These are phyloP conservation scores for Otus scops DNA, from an alignment of 2,797 vertebrate genomes.

Conservation along the genomic window DNA sequence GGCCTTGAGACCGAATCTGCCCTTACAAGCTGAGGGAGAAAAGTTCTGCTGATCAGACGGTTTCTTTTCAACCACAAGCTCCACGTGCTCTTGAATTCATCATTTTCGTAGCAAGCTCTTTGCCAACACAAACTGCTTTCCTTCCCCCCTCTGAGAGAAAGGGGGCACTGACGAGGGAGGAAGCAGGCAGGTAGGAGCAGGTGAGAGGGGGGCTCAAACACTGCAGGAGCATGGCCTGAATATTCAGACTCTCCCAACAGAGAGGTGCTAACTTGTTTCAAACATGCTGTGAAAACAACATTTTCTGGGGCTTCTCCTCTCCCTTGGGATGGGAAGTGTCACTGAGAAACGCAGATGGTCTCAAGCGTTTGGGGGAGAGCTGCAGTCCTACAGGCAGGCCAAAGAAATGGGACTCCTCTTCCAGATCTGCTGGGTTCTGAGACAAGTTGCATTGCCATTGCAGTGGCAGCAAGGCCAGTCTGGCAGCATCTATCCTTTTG, in stretches of 20 bases:
- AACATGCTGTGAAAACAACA: neutral
- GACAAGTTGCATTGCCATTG: neutral
- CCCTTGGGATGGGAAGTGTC: neutral
- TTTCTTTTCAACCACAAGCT: slow-evolving; percentile 17
- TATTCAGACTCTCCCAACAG: neutral
- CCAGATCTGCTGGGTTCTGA: neutral
- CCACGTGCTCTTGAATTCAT: slow-evolving; percentile 9
- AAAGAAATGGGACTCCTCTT: neutral
- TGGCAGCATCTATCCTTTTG: slow-evolving; percentile 1
- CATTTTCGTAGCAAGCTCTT: neutral
- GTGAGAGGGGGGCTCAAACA: neutral
- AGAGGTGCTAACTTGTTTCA: neutral
- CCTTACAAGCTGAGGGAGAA: slow-evolving; percentile 32
- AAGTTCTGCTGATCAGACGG: slow-evolving; percentile 7
- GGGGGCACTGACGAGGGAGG: neutral
- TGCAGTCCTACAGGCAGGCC: neutral
- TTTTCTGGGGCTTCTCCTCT: neutral
- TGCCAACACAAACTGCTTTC: neutral
- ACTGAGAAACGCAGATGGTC: neutral
- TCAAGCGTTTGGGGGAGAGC: neutral
- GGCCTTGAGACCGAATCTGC: slow-evolving; percentile 41
- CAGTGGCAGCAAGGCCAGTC: neutral
- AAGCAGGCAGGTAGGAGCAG: neutral
- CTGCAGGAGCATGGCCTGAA: accelerated
- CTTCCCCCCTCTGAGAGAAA: neutral